Conservation (phyloP, 2,797 vertebrate genomes). For the Poecilia wingei region DNA sequence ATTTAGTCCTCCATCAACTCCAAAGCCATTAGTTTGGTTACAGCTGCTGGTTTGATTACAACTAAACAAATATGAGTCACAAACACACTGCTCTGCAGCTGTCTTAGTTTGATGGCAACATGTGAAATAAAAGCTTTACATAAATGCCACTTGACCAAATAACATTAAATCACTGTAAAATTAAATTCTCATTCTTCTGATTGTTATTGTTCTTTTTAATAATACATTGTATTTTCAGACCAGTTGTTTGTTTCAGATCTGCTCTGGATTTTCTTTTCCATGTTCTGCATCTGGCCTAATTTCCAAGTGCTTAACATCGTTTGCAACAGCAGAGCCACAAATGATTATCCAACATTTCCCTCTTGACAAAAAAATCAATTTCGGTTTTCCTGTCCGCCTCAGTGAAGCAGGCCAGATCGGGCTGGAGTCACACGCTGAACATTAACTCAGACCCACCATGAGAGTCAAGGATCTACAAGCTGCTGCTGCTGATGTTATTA, state of each 20-base stretch:
- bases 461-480: not conserved
- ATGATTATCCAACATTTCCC: not conserved
- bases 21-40: not conserved
- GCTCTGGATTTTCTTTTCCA: not conserved
- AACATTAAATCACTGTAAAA: not conserved
- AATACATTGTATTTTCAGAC: not conserved
- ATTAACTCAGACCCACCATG: not conserved
- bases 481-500: not conserved
- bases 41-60: not conserved
- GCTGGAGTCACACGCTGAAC: not conserved
- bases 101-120: not conserved
- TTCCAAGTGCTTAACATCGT: not conserved
- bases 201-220: not conserved
- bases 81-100: not conserved
- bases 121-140: not conserved
- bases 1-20: not conserved
- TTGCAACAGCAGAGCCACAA: not conserved
- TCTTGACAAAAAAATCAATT: not conserved
- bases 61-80: not conserved
- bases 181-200: not conserved
- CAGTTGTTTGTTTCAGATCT: constrained; percentile 1
- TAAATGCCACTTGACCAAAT: not conserved
- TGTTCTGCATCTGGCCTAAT: not conserved
- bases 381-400: constrained; percentile 1
- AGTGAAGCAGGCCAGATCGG: not conserved